These are phyloP conservation scores for Phthorimaea operculella DNA, from an alignment of 1,140 invertebrate species.

Conservation along the genomic window DNA sequence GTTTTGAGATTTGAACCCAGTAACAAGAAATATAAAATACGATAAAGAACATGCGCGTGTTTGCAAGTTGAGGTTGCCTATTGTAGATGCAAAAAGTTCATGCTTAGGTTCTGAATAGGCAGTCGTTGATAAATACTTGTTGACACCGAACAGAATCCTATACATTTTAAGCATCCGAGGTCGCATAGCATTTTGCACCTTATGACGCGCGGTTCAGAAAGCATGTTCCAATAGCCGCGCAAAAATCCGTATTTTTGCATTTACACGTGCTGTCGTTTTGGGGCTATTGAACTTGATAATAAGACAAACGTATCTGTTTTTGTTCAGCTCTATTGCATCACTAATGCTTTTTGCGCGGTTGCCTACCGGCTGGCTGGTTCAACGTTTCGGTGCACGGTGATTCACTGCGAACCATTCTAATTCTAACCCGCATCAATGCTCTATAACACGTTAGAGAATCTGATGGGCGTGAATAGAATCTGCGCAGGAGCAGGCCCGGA, in stretches of 20 bases:
- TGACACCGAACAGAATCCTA: constrained; percentile 49
- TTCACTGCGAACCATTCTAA: too few relatives aligned
- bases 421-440: too few relatives aligned
- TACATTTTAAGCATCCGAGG: constrained; percentile 38
- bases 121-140: constrained; percentile 59
- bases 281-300: constrained; percentile 67
- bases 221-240: not conserved
- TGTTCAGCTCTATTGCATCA: constrained; percentile 53
- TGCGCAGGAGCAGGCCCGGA: constrained; percentile 51
- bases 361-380: constrained; percentile 19
- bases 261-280: constrained; percentile 60
- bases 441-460: too few relatives aligned
- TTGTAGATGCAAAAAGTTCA: too few relatives aligned
- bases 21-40: not conserved
- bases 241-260: constrained; percentile 46
- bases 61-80: too few relatives aligned
- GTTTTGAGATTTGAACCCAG: not conserved
- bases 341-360: constrained; percentile 38
- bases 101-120: constrained; percentile 4
- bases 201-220: constrained; percentile 29
- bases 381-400: too few relatives aligned
- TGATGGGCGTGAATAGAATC: constrained; percentile 47
- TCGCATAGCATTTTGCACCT: constrained; percentile 46
- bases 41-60: too few relatives aligned
- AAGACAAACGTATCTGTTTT: constrained; percentile 59